phyloP scores from a whole-genome alignment of 2,888 invertebrate species.

The Plagodis pulveraria region DNA sequence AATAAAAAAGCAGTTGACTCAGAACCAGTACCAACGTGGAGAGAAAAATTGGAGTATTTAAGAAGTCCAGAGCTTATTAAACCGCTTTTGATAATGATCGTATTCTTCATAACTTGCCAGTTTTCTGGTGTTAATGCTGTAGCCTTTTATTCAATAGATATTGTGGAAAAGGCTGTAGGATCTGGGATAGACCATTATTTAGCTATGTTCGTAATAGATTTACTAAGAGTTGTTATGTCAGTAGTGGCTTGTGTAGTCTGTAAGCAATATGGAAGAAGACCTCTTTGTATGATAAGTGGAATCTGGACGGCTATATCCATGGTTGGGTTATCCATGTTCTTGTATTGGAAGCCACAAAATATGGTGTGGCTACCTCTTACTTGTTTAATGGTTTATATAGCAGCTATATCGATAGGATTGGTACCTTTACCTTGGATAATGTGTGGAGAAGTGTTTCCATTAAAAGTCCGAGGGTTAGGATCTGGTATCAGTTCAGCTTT shows the following conservation, averaged over 20 bases:
- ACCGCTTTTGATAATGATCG: constrained; percentile 86
- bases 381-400: constrained; percentile 84
- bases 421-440: constrained; percentile 90
- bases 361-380: constrained; percentile 81
- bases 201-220: constrained; percentile 87
- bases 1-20: constrained; percentile 66
- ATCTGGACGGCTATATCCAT: constrained; percentile 86
- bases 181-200: constrained; percentile 87
- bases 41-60: constrained; percentile 63
- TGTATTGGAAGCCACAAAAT: constrained; percentile 67
- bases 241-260: constrained; percentile 86
- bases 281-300: constrained; percentile 87
- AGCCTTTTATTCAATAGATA: constrained; percentile 89
- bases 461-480: constrained; percentile 86
- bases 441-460: constrained; percentile 90
- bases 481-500: constrained; percentile 88
- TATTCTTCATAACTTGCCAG: constrained; percentile 88
- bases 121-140: constrained; percentile 90
- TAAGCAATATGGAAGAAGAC: constrained; percentile 86
- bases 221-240: constrained; percentile 86
- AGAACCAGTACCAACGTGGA: constrained; percentile 58
- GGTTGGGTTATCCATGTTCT: constrained; percentile 79
- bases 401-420: constrained; percentile 85
- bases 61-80: constrained; percentile 82
- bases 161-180: constrained; percentile 85